Evolutionary conservation across 2,113 vertebrate genomes (phyloP), one percentile per base, ranked within the genome.

Genomic region (Narcine bancroftii): DNA sequence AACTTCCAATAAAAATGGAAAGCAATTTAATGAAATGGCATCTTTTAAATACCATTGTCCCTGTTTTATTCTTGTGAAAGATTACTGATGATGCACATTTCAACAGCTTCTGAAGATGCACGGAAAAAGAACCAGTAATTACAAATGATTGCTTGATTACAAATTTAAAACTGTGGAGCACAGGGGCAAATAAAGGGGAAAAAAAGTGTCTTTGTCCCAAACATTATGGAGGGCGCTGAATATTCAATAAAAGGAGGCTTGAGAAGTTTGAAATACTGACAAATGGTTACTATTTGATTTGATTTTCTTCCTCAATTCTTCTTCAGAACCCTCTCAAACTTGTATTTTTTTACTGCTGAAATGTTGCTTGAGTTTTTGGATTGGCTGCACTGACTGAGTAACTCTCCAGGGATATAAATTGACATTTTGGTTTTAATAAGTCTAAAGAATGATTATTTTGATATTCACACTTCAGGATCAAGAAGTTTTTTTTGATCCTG

Each of bases 371-470:
- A 69, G 87, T 66, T 65, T 42, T 42, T 42, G 89, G 89, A 91
- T 47, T 69, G 26, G 63, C 65, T 45, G 39, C 24, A 39, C 39
- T 42, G 63, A 71, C 39, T 91, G 63, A 91, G 47, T 91, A 69
- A 91, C 71, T 69, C 65, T 69, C 89, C 63, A 66, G 65, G 65
- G 60, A 15, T 69, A 26, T 26, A 87, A 66, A 63, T 69, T 91
- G 69, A 65, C 63, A 42, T 65, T 24, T 69, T 66, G 19, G 19
- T 26, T 71, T 91, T 69, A 91, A 29, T 66, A 66, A 45, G 39
- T 33, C 39, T 69, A 71, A 69, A 33, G 89, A 91, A 91, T 91
- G 65, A 91, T 71, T 69, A 91, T 42, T 91, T 42, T 69, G 89
- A 65, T 65, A 69, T 91, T 69, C 21, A 42, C 63, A 4, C 65